phyloP scores from a whole-genome alignment of 37 sponge, comb jelly and placozoan genomes.

The Cladorhizidae sp. region DNA sequence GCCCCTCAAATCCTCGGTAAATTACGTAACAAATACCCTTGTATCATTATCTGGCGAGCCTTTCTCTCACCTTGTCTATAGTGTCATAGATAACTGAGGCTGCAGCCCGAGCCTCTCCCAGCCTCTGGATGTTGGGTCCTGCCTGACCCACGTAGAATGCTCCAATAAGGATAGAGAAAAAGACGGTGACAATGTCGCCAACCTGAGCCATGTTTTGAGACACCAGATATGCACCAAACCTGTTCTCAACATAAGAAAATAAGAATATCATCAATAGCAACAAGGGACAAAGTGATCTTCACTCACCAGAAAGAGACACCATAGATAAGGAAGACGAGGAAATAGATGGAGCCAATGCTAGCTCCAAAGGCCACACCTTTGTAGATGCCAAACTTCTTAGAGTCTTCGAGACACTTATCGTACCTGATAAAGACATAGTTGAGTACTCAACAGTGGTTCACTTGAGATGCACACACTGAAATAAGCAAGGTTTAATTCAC shows the following conservation, averaged over 20 bases:
- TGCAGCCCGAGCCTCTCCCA: slow-evolving; percentile 61
- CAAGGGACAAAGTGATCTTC: too few relatives aligned
- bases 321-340: slow-evolving; percentile 64
- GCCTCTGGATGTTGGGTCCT: slow-evolving; percentile 56
- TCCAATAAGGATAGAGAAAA: slow-evolving; percentile 74
- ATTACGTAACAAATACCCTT: too few relatives aligned
- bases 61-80: slow-evolving; percentile 80
- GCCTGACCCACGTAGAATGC: slow-evolving; percentile 80
- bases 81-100: slow-evolving; percentile 64
- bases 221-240: slow-evolving; percentile 75
- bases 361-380: slow-evolving; percentile 57
- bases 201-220: slow-evolving; percentile 1
- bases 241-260: not conserved
- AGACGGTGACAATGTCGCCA: slow-evolving; percentile 61
- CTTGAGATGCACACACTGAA: too few relatives aligned
- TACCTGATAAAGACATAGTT: too few relatives aligned
- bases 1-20: too few relatives aligned
- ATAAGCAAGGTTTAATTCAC: too few relatives aligned
- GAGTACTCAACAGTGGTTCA: too few relatives aligned
- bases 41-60: not conserved
- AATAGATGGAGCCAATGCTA: slow-evolving; percentile 34
- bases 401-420: slow-evolving; percentile 34
- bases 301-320: slow-evolving; percentile 42
- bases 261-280: too few relatives aligned
- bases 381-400: slow-evolving; percentile 52